Conservation (phyloP, 2,797 vertebrate species). For the Cyprinella venusta region DNA sequence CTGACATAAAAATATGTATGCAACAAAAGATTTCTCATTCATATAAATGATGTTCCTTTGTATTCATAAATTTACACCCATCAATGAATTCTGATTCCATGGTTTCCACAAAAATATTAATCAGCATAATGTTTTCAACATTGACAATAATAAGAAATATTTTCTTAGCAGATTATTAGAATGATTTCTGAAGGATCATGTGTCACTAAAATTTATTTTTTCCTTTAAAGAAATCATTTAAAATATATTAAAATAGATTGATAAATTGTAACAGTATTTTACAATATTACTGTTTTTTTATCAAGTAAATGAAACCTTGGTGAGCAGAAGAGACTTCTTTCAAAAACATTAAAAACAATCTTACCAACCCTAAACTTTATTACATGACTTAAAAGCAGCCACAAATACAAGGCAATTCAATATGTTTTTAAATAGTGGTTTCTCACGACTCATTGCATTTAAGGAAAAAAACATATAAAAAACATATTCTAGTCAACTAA, state of each 20-base stretch:
- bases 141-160: background rate
- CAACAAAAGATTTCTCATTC: background rate
- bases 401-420: background rate
- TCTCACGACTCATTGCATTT: background rate
- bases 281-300: background rate
- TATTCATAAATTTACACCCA: too few species aligned
- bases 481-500: background rate
- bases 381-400: background rate
- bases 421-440: background rate
- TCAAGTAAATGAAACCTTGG: background rate
- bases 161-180: background rate
- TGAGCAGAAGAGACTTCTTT: background rate
- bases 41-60: background rate
- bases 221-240: too few species aligned
- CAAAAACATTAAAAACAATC: background rate
- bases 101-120: background rate
- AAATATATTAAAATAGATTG: too few species aligned
- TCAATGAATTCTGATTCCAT: too few species aligned
- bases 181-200: background rate
- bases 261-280: background rate
- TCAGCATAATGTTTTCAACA: background rate
- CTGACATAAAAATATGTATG: background rate
- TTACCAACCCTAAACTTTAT: background rate
- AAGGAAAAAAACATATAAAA: too few species aligned
- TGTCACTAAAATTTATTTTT: background rate